A percentile compares a stretch with the other conserved stretches of the same genome.
phyloP scores from a whole-genome alignment of 2,113 vertebrate species.

The Anarhynchus alexandrinus region DNA sequence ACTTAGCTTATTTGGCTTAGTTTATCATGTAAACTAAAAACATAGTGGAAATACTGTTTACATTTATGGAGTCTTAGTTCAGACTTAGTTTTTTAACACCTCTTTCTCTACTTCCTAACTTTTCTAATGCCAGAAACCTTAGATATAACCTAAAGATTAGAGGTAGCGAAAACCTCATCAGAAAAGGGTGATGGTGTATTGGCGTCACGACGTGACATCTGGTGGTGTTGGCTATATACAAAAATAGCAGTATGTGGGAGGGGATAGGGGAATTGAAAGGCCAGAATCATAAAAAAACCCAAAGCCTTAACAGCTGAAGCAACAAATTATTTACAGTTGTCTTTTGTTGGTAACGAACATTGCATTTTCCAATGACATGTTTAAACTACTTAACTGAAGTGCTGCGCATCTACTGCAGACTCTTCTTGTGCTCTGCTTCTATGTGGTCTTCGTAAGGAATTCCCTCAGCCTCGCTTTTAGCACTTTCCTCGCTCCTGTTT shows the following conservation, averaged over 20 bases:
- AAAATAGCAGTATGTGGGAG: background rate
- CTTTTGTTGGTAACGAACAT: background rate
- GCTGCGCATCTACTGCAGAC: background rate
- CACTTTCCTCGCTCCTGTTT: background rate
- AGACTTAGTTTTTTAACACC: background rate
- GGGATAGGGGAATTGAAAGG: background rate
- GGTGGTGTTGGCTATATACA: background rate
- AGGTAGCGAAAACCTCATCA: background rate
- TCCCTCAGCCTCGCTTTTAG: background rate
- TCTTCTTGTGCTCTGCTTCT: background rate
- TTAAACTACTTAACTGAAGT: background rate
- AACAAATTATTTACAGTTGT: background rate
- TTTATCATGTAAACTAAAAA: background rate
- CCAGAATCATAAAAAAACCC: background rate
- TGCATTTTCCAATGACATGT: background rate
- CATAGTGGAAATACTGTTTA: background rate
- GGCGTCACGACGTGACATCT: slow-evolving; percentile 12
- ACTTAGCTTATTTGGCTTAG: background rate
- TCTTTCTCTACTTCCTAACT: background rate
- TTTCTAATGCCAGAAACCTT: background rate
- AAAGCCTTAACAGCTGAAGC: slow-evolving; percentile 28
- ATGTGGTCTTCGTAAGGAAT: background rate
- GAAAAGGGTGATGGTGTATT: background rate
- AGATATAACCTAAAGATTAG: background rate
- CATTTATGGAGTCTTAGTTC: background rate